These are phyloP conservation scores for Drosophila mauritiana DNA, from an alignment of 1,140 invertebrate genomes.

Conservation along the genomic window DNA sequence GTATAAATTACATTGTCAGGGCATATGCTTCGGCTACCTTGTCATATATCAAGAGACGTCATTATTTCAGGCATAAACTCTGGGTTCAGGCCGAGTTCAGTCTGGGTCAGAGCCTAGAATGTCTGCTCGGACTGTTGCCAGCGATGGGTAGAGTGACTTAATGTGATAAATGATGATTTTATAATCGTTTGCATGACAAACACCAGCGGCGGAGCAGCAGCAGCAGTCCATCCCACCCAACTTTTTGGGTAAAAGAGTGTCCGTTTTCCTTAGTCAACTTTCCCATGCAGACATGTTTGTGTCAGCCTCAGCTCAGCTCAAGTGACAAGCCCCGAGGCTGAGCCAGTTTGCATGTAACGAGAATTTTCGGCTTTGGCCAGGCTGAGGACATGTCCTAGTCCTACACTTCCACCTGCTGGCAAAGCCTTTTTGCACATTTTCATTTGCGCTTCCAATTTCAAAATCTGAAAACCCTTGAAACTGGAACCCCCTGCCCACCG, in stretches of 20 bases:
- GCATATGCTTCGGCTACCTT: slow-evolving; percentile 25
- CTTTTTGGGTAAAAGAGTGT: slow-evolving; percentile 21
- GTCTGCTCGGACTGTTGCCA: slow-evolving; percentile 60
- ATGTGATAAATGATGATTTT: slow-evolving; percentile 83
- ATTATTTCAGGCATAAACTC: slow-evolving; percentile 52
- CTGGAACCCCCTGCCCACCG: neutral
- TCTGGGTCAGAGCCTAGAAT: slow-evolving; percentile 40
- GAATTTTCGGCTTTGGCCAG: slow-evolving; percentile 38
- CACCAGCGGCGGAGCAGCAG: slow-evolving; percentile 28
- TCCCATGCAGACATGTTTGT: slow-evolving; percentile 63
- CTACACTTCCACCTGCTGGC: slow-evolving; percentile 44
- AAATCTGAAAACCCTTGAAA: slow-evolving; percentile 26
- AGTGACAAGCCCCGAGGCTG: slow-evolving; percentile 46
- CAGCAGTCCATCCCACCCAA: neutral
- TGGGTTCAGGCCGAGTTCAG: slow-evolving; percentile 30
- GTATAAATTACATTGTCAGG: slow-evolving; percentile 41
- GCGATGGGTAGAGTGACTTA: slow-evolving; percentile 55
- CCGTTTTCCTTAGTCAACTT: slow-evolving; percentile 50
- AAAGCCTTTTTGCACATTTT: slow-evolving; percentile 57
- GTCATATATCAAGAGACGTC: slow-evolving; percentile 58
- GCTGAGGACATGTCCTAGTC: slow-evolving; percentile 14
- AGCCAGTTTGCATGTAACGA: slow-evolving; percentile 52
- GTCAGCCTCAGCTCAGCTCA: slow-evolving; percentile 58
- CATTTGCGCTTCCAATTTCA: slow-evolving; percentile 52
- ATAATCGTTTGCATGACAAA: slow-evolving; percentile 78